Evolutionary conservation across 2,888 invertebrate genomes (phyloP), one percentile per base, ranked within the genome.

Genomic region (Petrophora chlorosata): DNA sequence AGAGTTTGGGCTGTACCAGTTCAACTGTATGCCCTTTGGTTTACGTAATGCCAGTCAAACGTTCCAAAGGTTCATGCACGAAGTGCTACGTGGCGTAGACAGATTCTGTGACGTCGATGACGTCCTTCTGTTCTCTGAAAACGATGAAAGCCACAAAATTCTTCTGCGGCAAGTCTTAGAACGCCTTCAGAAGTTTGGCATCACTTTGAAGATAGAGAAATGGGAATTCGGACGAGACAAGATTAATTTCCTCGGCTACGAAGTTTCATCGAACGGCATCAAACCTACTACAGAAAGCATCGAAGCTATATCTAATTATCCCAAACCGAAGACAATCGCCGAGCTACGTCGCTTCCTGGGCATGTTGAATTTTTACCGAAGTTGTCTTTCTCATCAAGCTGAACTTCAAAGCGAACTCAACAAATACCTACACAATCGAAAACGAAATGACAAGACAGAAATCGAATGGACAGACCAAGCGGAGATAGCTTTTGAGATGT

Each of bases 331-430:
- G 5, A 63, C 56, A 0, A 51, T 56, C 3, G 47, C 44, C 9
- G 40, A 48, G 14, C 36, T 67, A 0, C 28, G 59, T 0, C 13
- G 64, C 4, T 67, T 62, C 30, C 12, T 59, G 7, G 64, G 65
- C 0, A 70, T 70, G 67, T 5, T 63, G 0, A 70, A 70, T 33
- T 70, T 66, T 40, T 69, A 71, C 29, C 41, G 79, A 2, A 41
- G 57, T 2, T 80, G 67, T 50, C 53, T 82, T 0, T 73, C 72
- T 2, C 19, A 69, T 2, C 71, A 79, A 1, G 51, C 50, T 2
- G 19, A 38, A 9, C 19, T 17, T 4, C 51, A 56, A 30, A 30
- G 39, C 2, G 74, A 75, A 3, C 56, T 82, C 0, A 61, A 74
- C 35, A 41, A 56, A 0, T 32, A 72, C 0, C 56, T 76, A 0